A percentile compares a stretch with the other conserved stretches of the same genome.
Conservation (phyloP, 2,888 invertebrate genomes). For the Cyrtodaria siliqua region DNA sequence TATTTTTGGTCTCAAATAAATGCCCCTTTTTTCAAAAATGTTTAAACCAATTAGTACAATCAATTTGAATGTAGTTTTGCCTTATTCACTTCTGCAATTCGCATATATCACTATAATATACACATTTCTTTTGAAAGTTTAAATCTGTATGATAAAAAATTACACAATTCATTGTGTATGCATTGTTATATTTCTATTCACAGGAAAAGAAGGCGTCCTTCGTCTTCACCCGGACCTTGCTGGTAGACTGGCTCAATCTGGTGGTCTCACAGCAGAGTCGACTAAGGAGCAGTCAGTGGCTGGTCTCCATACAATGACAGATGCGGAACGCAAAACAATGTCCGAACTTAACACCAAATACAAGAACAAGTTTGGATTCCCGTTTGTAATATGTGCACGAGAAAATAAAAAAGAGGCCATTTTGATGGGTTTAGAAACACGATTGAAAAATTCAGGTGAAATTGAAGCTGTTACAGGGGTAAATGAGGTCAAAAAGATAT, state of each 20-base stretch:
- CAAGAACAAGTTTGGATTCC: conserved; percentile 73
- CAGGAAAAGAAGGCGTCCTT: conserved; percentile 75
- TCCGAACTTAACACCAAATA: conserved; percentile 64
- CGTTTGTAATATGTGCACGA: conserved; percentile 76
- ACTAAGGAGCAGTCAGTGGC: conserved; percentile 66
- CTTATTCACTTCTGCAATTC: no score
- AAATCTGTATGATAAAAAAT: no score
- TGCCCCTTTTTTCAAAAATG: no score
- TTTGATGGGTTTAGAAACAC: conserved; percentile 58
- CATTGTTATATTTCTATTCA: no score
- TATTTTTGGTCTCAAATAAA: no score
- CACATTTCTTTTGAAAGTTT: no score
- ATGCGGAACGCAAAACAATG: conserved; percentile 59
- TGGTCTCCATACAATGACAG: conserved; percentile 63
- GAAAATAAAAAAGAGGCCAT: conserved; percentile 76
- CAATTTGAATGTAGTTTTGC: no score
- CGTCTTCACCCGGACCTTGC: conserved; percentile 75
- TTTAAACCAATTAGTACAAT: no score
- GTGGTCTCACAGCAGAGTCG: conserved; percentile 68
- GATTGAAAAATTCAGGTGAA: conserved; percentile 57
- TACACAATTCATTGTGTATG: no score
- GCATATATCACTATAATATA: no score
- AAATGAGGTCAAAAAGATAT: conserved; percentile 75
- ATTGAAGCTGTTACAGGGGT: conserved; percentile 66
- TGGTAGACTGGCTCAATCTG: conserved; percentile 62